These are phyloP conservation scores for Epinephelus coioides DNA, from an alignment of 2,797 vertebrate genomes.

Conservation along the genomic window DNA sequence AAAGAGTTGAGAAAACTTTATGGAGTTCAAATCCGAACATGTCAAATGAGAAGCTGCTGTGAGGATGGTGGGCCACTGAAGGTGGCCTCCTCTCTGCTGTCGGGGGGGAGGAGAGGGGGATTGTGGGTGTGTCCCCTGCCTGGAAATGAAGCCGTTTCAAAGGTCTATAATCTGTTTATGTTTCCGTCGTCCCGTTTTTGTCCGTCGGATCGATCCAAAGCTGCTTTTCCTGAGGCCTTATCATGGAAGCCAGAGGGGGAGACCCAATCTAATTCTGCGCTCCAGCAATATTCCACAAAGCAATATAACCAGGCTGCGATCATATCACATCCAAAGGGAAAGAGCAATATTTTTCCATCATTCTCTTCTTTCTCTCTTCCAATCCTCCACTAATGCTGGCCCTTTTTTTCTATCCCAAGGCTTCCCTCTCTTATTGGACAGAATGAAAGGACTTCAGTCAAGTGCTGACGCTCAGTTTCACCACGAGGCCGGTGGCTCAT, in stretches of 20 bases:
- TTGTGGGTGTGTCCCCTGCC: constrained; percentile 50
- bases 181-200: constrained; percentile 69
- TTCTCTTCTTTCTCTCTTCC: constrained; percentile 67
- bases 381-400: constrained; percentile 59
- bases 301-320: constrained; percentile 80
- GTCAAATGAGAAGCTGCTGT: background rate
- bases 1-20: background rate
- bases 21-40: background rate
- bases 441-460: constrained; percentile 65
- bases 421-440: constrained; percentile 61
- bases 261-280: constrained; percentile 82
- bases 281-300: constrained; percentile 85
- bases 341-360: constrained; percentile 83
- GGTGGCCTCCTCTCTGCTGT: background rate
- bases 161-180: constrained; percentile 82
- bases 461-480: constrained; percentile 67
- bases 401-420: constrained; percentile 48
- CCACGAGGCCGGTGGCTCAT: constrained; percentile 60
- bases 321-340: constrained; percentile 81
- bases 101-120: background rate
- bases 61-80: background rate
- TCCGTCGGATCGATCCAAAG: constrained; percentile 81
- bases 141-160: constrained; percentile 82
- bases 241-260: constrained; percentile 74
- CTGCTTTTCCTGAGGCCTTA: constrained; percentile 77